Evolutionary conservation across 2,113 vertebrate genomes (phyloP), one percentile per base, ranked within the genome.

Genomic region (Pangasianodon gigas): DNA sequence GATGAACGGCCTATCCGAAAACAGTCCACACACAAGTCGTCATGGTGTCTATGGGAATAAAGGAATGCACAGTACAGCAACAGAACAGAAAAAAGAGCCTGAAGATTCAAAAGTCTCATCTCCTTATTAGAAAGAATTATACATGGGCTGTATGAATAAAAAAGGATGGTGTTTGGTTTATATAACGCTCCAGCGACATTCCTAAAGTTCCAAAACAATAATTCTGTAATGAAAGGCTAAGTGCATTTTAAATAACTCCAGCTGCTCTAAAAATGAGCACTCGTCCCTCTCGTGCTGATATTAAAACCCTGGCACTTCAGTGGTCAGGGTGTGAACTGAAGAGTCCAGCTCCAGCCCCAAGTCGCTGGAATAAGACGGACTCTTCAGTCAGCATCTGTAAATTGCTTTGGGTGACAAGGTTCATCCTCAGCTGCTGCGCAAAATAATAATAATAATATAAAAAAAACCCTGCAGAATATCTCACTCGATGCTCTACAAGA

Each of bases 41-140:
- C 44, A 8, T 13, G 37, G n/a, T 8, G n/a, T 90, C 58, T 86
- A 37, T 29, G 87, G 87, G 83, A 85, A 80, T 81, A 16, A 75
- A 80, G 21, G 21, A 26, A 29, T 48, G 21, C 4, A 82, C 24
- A 48, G 60, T 19, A 7, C 19, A 26, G 32, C 24, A 54, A 54
- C 44, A 60, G 24, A 77, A 8, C 14, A 18, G 52, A 13, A 87
- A 44, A 26, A 77, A 48, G 71, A 79, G 54, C 24, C 24, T 13
- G 46, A 51, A 32, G 16, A 19, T 51, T 2, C 19, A 44, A 46
- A 46, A 44, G 18, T 18, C 16, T 81, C 29, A 2, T 81, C 10
- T 51, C 46, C 8, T 54, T 41, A 24, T 18, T 14, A 21, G 21
- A 29, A 56, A 54, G 62, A 69, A 88, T 44, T 51, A 32, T 32